Conservation (phyloP, 2,797 vertebrate species). For the Parambassis ranga region DNA sequence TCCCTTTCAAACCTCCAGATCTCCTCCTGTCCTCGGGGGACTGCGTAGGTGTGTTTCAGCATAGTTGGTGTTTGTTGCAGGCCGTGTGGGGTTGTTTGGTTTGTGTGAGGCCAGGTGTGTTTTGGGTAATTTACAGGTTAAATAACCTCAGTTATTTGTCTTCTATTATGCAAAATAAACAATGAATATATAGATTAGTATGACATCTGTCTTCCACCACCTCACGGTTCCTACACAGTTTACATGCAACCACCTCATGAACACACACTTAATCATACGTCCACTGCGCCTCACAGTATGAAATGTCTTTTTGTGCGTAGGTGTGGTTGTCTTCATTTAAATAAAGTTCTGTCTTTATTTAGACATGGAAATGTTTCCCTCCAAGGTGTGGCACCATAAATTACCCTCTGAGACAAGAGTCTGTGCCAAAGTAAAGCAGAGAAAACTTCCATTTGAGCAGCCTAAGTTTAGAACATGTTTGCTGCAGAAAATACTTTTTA, state of each 20-base stretch:
- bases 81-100: slow-evolving; percentile 42
- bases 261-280: slow-evolving; percentile 16
- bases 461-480: slow-evolving; percentile 6
- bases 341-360: slow-evolving; percentile 61
- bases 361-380: slow-evolving; percentile 46
- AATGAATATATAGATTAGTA: slow-evolving; percentile 16
- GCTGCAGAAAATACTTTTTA: not conserved
- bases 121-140: slow-evolving; percentile 34
- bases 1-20: slow-evolving; percentile 52
- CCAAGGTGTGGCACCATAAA: slow-evolving; percentile 17
- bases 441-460: not conserved
- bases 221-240: slow-evolving; percentile 34
- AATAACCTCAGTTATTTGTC: not conserved
- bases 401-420: not conserved
- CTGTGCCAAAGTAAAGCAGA: slow-evolving; percentile 33
- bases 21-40: slow-evolving; percentile 9
- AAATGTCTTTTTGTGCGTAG: slow-evolving; percentile 8
- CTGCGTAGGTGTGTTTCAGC: slow-evolving; percentile 19
- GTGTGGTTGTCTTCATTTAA: slow-evolving; percentile 48
- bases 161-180: slow-evolving; percentile 17
- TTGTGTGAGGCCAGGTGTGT: slow-evolving; percentile 48
- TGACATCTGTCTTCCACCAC: slow-evolving; percentile 23
- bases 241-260: slow-evolving; percentile 2
- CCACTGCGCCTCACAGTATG: slow-evolving; percentile 23
- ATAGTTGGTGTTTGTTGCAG: slow-evolving; percentile 32